Evolutionary conservation across 2,888 invertebrate species (phyloP).

Genomic region (Eumacrocentrus americanus): DNA sequence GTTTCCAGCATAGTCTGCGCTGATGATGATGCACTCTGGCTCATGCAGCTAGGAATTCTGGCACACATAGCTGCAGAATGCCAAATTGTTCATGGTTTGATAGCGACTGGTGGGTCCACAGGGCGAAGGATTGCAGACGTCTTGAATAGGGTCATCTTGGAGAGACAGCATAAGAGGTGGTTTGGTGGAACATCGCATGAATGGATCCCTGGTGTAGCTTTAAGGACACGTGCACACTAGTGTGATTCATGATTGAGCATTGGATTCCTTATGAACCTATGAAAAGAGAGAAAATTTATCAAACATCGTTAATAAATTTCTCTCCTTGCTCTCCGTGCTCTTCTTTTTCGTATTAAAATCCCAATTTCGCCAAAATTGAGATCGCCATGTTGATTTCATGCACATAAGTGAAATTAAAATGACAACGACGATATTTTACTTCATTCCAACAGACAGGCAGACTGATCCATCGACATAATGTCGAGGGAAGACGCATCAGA

Average conservation of each 20-base stretch:
- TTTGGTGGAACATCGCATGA: constrained; percentile 57
- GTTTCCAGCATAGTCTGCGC: constrained; percentile 78
- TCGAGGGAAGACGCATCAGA: no score
- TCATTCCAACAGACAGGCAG: no score
- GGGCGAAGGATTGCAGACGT: constrained; percentile 55
- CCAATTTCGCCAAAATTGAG: no score
- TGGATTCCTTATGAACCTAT: no score
- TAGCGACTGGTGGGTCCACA: constrained; percentile 83
- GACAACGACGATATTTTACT: no score
- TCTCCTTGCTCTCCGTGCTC: no score
- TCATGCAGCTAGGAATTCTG: constrained; percentile 78
- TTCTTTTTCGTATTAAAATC: no score
- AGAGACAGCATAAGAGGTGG: constrained; percentile 41
- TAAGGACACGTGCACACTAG: constrained; percentile 71
- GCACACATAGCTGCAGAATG: constrained; percentile 77
- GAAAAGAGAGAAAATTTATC: no score
- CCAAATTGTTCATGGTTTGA: constrained; percentile 65
- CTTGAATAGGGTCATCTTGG: background rate
- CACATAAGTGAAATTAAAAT: no score
- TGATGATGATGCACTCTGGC: constrained; percentile 83
- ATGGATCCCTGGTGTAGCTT: constrained; percentile 70
- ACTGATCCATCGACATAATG: no score
- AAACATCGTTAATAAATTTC: no score
- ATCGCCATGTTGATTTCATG: no score
- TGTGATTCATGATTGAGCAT: constrained; percentile 72